These are phyloP conservation scores for Dasypus novemcinctus DNA, from an alignment of 2,113 vertebrate genomes.

Conservation along the genomic window DNA sequence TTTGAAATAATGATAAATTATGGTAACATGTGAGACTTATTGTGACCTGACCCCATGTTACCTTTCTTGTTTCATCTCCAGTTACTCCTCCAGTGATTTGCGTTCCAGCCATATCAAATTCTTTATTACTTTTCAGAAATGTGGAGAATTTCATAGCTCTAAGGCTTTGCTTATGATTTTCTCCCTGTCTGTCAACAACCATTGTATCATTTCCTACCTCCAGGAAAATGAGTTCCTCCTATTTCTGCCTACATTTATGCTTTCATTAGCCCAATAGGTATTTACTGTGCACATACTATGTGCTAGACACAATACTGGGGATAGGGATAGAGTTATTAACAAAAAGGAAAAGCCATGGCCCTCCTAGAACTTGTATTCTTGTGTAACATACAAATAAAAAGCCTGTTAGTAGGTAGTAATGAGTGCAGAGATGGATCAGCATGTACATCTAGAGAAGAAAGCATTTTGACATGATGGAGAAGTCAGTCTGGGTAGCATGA, in stretches of 20 bases:
- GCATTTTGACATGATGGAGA: not conserved
- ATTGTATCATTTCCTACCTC: not conserved
- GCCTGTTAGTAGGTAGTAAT: not conserved
- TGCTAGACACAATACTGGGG: not conserved
- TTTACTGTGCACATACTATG: not conserved
- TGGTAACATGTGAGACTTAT: not conserved
- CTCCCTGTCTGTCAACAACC: not conserved
- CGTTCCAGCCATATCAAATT: not conserved
- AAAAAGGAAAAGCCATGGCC: not conserved
- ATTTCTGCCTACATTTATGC: not conserved
- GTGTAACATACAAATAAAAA: not conserved
- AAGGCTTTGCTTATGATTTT: not conserved
- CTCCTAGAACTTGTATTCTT: not conserved
- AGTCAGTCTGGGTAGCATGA: not conserved
- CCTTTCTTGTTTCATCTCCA: not conserved
- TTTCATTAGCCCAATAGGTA: not conserved
- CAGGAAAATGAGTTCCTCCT: not conserved
- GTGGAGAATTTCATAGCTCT: not conserved
- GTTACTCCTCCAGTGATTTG: not conserved
- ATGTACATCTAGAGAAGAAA: not conserved
- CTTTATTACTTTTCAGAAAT: not conserved
- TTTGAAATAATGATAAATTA: not conserved
- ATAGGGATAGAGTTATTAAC: not conserved
- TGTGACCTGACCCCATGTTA: not conserved
- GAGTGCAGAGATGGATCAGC: not conserved